Percentiles rank a stretch among this genome's conserved stretches.
Evolutionary conservation across 2,888 invertebrate genomes (phyloP).

Genomic region (Drosophila prolongata): DNA sequence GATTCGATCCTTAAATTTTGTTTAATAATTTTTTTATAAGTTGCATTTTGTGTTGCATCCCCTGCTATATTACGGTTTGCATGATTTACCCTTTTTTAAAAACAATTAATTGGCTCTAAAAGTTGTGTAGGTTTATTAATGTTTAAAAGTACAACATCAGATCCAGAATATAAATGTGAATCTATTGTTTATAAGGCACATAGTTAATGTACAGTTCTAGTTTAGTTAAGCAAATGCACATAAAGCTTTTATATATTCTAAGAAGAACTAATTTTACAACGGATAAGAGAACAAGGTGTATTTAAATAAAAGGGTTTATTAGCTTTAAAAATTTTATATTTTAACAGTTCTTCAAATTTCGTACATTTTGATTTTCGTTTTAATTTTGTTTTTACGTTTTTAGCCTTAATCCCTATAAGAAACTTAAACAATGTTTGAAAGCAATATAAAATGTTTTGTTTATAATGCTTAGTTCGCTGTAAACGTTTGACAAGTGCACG

Average conservation of each 20-base stretch:
- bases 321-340: too few species aligned
- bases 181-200: too few species aligned
- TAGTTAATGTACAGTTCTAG: conserved; percentile 1
- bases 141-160: not conserved
- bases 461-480: conserved; percentile 10
- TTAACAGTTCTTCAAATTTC: too few species aligned
- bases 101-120: not conserved
- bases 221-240: not conserved
- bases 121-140: not conserved
- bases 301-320: too few species aligned
- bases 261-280: not conserved
- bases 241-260: not conserved
- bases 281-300: too few species aligned
- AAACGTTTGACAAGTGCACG: conserved; percentile 35
- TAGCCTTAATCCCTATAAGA: too few species aligned
- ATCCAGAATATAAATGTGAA: not conserved
- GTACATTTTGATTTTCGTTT: not conserved
- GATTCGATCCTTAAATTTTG: conserved; percentile 13
- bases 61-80: conserved; percentile 13
- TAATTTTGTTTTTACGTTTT: not conserved
- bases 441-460: not conserved
- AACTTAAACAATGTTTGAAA: not conserved
- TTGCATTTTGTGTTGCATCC: conserved; percentile 34
- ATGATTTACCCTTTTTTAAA: conserved; percentile 8
- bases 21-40: conserved; percentile 13